Percentiles rank a stretch among this genome's conserved stretches.
These are phyloP conservation scores for Dynastes maya DNA, from an alignment of 2,888 invertebrate genomes.

Conservation along the genomic window DNA sequence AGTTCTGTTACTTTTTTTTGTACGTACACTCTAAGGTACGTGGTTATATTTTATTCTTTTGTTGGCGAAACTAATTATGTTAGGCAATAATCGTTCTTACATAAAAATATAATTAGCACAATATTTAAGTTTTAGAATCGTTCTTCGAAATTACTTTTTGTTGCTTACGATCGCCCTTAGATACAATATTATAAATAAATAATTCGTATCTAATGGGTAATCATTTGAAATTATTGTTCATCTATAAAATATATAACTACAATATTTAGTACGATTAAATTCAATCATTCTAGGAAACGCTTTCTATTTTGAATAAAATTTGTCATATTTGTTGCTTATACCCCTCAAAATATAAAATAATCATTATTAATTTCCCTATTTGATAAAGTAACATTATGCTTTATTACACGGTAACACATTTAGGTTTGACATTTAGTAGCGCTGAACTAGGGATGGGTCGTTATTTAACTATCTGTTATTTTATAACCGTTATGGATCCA, in stretches of 20 bases:
- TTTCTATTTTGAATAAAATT: too few relatives aligned
- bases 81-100: conserved; percentile 57
- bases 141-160: conserved; percentile 31
- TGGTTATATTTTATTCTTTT: conserved; percentile 52
- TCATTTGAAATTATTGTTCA: conserved; percentile 26
- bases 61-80: conserved; percentile 63
- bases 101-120: conserved; percentile 63
- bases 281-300: too few relatives aligned
- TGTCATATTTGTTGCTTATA: too few relatives aligned
- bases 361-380: too few relatives aligned
- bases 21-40: conserved; percentile 42
- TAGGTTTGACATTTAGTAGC: too few relatives aligned
- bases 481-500: too few relatives aligned
- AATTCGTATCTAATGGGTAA: conserved; percentile 26
- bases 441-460: too few relatives aligned
- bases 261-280: too few relatives aligned
- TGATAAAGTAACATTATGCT: too few relatives aligned
- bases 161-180: conserved; percentile 20
- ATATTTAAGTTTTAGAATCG: conserved; percentile 49
- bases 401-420: too few relatives aligned
- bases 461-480: too few relatives aligned
- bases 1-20: conserved; percentile 36
- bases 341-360: too few relatives aligned
- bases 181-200: conserved; percentile 23
- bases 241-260: conserved; percentile 7